A percentile compares a stretch with the other conserved stretches of the same genome.
Conservation (phyloP, 2,888 invertebrate genomes). For the Noctua fimbriata region DNA sequence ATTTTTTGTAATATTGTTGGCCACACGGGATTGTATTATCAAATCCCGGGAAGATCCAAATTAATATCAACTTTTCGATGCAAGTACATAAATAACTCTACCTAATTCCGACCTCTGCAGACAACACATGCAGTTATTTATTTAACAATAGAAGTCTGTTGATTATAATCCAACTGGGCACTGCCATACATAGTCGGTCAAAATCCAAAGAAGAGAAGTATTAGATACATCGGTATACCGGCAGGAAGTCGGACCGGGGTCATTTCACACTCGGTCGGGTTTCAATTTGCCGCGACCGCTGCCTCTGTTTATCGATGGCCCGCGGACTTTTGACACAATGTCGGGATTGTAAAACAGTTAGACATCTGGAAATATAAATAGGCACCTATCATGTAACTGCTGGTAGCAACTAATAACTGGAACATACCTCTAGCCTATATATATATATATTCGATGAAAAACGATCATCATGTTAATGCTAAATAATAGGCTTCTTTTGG, state of each 20-base stretch:
- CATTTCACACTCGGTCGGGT: conserved; percentile 88
- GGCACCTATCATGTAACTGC: neutral
- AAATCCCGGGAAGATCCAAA: too few species aligned
- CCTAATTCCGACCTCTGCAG: too few species aligned
- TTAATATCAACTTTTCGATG: too few species aligned
- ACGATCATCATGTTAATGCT: neutral
- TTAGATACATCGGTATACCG: conserved; percentile 72
- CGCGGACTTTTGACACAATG: conserved; percentile 66
- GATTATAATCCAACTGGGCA: neutral
- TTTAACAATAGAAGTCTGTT: neutral
- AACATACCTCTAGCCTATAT: neutral
- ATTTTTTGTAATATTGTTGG: too few species aligned
- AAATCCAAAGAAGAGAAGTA: conserved; percentile 64
- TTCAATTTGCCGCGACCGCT: conserved; percentile 86
- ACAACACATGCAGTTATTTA: neutral
- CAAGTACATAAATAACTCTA: too few species aligned
- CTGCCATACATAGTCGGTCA: conserved; percentile 17
- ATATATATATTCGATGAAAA: neutral
- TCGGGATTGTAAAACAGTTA: conserved; percentile 28
- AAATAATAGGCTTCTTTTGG: too few species aligned
- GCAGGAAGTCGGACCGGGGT: conserved; percentile 85
- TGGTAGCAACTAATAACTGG: neutral
- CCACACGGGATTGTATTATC: too few species aligned
- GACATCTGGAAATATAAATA: conserved; percentile 26
- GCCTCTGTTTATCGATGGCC: conserved; percentile 83